Base-by-base conservation (phyloP, 2,797 vertebrate species). In the Xiphorhynchus erythropygius region DNA sequence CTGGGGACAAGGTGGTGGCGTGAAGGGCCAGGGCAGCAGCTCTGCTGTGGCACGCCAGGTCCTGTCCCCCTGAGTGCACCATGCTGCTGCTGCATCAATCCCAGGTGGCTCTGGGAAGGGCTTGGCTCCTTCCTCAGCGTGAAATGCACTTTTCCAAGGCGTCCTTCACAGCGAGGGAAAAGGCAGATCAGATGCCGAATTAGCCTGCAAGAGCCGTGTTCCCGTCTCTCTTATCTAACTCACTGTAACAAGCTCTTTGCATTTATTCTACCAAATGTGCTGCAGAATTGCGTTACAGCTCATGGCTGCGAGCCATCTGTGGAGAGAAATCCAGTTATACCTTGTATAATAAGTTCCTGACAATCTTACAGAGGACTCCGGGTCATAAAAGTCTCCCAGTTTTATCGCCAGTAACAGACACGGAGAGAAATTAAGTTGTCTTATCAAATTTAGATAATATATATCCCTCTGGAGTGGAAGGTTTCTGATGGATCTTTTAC, bases 311-410 rank as follows among this genome's bases (percentile, higher is more conserved):
- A 98, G 97, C 98, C 98, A 98, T 98, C 97, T 98, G 98, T 96
- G 94, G 96, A 96, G 97, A 98, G 97, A 98, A 98, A 98, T 98
- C 98, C 98, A 98, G 98, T 98, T 98, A 98, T 97, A 98, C 98
- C 98, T 98, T 98, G 98, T 98, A 97, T 98, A 98, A 98, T 98
- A 98, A 98, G 98, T 98, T 97, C 98, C 98, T 98, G 98, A 98
- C 98, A 98, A 98, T 98, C 98, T 98, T 98, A 97, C 98, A 90
- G 97, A 97, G 97, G 97, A 98, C 84, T 97, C 97, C 94, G 60
- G 98, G 98, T 98, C 98, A 98, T 98, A 98, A 98, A 98, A 98
- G 98, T 98, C 98, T 97, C 97, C 97, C 94, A 88, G 97, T 98
- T 98, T 98, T 98, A 98, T 98, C 98, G 52, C 97, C 90, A 84